These are phyloP conservation scores for Rhogogaster chlorosoma DNA, from an alignment of 2,888 invertebrate species.

Conservation along the genomic window DNA sequence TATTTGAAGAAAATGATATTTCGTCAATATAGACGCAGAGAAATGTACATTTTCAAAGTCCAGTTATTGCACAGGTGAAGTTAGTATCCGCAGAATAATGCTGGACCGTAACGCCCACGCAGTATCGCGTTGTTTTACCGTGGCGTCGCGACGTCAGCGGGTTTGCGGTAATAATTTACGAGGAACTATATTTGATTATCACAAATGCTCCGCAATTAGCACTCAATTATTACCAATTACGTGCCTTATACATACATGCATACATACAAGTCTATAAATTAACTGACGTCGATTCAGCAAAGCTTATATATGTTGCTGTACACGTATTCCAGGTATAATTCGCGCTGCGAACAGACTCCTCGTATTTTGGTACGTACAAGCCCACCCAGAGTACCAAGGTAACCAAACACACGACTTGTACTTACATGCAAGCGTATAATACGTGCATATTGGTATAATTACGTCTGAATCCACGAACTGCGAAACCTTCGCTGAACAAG, in stretches of 20 bases:
- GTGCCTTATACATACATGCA: background rate
- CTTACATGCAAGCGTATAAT: background rate
- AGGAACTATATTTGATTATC: constrained; percentile 65
- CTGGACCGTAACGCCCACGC: constrained; percentile 29
- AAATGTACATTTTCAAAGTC: background rate
- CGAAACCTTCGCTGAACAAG: background rate
- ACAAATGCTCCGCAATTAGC: constrained; percentile 63
- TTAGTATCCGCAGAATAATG: background rate
- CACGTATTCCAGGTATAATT: background rate
- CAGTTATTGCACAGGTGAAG: background rate
- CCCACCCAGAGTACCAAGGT: background rate
- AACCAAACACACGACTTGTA: background rate
- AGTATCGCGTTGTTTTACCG: constrained; percentile 23
- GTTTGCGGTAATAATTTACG: constrained; percentile 61
- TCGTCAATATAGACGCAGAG: background rate
- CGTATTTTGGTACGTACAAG: background rate
- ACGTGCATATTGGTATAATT: background rate
- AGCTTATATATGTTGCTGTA: constrained; percentile 1
- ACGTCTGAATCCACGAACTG: background rate
- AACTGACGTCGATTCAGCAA: constrained; percentile 37
- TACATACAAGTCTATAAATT: constrained; percentile 60
- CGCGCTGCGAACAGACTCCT: background rate
- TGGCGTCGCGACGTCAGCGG: constrained; percentile 53
- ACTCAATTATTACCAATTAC: constrained; percentile 68
- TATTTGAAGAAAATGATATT: background rate